Percentiles rank a stretch among this genome's conserved stretches.
Evolutionary conservation across 1,140 invertebrate genomes (phyloP).

Genomic region (Tribolium madens): DNA sequence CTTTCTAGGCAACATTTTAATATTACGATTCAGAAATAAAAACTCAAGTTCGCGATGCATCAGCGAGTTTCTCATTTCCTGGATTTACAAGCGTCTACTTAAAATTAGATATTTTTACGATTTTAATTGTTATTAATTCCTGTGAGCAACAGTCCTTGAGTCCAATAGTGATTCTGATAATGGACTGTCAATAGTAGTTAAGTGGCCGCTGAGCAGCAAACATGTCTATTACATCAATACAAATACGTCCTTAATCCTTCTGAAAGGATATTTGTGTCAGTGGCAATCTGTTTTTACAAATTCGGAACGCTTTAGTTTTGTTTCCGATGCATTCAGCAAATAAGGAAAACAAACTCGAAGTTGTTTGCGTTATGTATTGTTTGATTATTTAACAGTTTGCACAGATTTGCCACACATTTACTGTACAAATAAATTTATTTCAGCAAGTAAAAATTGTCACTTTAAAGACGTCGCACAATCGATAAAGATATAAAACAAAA

Average conservation of each 20-base stretch:
- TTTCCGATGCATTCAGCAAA: background rate
- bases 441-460: background rate
- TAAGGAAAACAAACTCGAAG: background rate
- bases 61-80: conserved; percentile 26
- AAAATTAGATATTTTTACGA: conserved; percentile 11
- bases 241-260: conserved; percentile 34
- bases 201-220: conserved; percentile 5
- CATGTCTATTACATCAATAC: conserved; percentile 41
- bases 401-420: background rate
- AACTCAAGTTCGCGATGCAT: background rate
- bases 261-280: conserved; percentile 41
- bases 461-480: no score
- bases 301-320: background rate
- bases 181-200: conserved; percentile 36
- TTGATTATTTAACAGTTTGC: background rate
- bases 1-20: background rate
- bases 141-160: background rate
- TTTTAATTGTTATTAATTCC: background rate
- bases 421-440: background rate
- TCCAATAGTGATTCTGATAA: conserved; percentile 25
- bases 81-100: conserved; percentile 1
- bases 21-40: conserved; percentile 13
- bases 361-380: background rate
- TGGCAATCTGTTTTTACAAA: conserved; percentile 23
- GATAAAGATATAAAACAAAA: no score